Conservation (phyloP, 2,888 invertebrate species). For the Panzeria rudis region DNA sequence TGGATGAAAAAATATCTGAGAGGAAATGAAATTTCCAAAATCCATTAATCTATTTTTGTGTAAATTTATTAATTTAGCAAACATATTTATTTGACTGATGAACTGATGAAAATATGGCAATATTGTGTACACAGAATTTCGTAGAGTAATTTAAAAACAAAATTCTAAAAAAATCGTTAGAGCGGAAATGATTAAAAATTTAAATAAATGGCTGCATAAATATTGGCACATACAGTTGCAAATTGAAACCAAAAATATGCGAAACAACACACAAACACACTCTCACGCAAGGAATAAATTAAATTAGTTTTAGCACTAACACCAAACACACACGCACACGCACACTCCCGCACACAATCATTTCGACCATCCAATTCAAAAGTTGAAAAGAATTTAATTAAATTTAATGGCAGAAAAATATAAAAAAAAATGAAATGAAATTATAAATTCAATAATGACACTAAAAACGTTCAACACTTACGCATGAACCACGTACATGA, state of each 20-base stretch:
- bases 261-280: neutral
- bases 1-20: neutral
- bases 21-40: conserved; percentile 23
- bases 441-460: conserved; percentile 47
- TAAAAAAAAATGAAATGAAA: conserved; percentile 11
- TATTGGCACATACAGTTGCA: conserved; percentile 5
- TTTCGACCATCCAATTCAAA: conserved; percentile 10
- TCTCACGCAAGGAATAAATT: neutral
- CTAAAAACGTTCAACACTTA: conserved; percentile 27
- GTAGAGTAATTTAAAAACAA: conserved; percentile 4
- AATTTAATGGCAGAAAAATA: conserved; percentile 37
- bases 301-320: conserved; percentile 27
- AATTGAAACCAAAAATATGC: conserved; percentile 5
- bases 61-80: neutral
- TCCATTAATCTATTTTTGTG: conserved; percentile 13
- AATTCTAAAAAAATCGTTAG: conserved; percentile 35
- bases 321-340: neutral
- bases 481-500: neutral
- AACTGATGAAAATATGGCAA: neutral
- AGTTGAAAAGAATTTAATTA: conserved; percentile 53
- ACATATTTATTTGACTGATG: neutral
- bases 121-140: neutral
- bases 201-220: conserved; percentile 36
- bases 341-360: neutral
- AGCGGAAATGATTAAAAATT: conserved; percentile 61